These are phyloP conservation scores for Actenoides hombroni DNA, from an alignment of 2,113 vertebrate species.

Conservation along the genomic window DNA sequence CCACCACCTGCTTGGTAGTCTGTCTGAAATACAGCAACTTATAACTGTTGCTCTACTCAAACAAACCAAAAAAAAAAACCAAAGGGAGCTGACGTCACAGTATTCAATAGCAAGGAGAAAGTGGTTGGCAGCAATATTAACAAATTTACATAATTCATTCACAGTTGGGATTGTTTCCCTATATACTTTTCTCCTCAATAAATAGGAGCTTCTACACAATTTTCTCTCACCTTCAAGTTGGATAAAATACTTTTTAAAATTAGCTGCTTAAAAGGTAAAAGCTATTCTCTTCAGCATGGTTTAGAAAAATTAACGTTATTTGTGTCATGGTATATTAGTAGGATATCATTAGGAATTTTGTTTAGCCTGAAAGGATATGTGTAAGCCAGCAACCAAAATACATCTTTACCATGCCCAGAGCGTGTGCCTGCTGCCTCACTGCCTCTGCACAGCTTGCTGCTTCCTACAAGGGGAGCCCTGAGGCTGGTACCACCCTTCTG, in stretches of 20 bases:
- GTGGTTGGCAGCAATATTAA: background rate
- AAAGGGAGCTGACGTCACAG: background rate
- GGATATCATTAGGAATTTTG: background rate
- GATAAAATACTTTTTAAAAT: background rate
- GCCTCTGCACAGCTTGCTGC: background rate
- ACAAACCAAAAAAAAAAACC: background rate
- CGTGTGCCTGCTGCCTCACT: accelerated
- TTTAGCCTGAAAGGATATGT: background rate
- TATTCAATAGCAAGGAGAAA: background rate
- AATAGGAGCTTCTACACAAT: background rate
- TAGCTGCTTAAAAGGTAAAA: background rate
- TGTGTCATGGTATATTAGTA: background rate
- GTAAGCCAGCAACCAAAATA: background rate
- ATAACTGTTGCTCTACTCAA: background rate
- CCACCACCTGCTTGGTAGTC: background rate
- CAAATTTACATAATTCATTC: background rate
- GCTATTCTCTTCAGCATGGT: background rate
- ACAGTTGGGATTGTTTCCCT: background rate
- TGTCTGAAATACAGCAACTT: background rate
- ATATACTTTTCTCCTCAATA: background rate
- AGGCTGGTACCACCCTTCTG: background rate
- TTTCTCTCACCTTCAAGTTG: background rate
- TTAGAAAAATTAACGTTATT: background rate
- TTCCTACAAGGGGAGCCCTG: accelerated
- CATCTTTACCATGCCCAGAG: accelerated